Base-by-base conservation (phyloP, 1,140 invertebrate species). In the Drosophila santomea region DNA sequence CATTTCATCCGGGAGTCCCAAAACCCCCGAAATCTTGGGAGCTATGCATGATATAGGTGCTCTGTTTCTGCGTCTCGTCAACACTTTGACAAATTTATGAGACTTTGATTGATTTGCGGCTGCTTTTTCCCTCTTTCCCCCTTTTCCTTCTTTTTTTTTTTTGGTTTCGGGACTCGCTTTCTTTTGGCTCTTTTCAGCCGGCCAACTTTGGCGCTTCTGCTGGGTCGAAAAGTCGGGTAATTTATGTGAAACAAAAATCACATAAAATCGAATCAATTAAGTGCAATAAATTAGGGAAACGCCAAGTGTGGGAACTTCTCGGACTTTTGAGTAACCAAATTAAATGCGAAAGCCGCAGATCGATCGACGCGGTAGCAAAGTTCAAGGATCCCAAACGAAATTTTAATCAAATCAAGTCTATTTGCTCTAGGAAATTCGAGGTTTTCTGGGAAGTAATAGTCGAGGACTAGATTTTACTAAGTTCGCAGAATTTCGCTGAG, bases 31-130 rank as follows among this genome's bases (percentile, higher is more conserved):
- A 23, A 41, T 55, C 66, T 69, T 47, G 23, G 35, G 57, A 25
- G 43, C 38, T n/a, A 17, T 35, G 56, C 5, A 17, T 35, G 56
- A 50, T 47, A 32, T 43, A 48, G 69, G 59, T 45, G 41, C 52
- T 83, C 66, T 64, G 72, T 61, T 74, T 75, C 66, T 64, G 75
- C 61, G 78, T 73, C 77, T 59, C 84, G 84, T 91, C 78, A 76
- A 58, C 74, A 67, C 67, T 73, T 68, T 84, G 86, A 90, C 88
- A 91, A 91, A 91, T 91, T 91, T 91, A 91, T 91, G 88, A 91
- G 89, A 91, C 89, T 77, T 88, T 91, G 88, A 91, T 91, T 89
- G 89, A 91, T 91, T 83, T 89, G 88, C 75, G 88, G 88, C 86
- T 20, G 63, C 43, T 63, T 36, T 17, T n/a, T 67, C 44, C 48